Evolutionary conservation across 2,797 vertebrate genomes (phyloP).

Genomic region (Nyctibius grandis): DNA sequence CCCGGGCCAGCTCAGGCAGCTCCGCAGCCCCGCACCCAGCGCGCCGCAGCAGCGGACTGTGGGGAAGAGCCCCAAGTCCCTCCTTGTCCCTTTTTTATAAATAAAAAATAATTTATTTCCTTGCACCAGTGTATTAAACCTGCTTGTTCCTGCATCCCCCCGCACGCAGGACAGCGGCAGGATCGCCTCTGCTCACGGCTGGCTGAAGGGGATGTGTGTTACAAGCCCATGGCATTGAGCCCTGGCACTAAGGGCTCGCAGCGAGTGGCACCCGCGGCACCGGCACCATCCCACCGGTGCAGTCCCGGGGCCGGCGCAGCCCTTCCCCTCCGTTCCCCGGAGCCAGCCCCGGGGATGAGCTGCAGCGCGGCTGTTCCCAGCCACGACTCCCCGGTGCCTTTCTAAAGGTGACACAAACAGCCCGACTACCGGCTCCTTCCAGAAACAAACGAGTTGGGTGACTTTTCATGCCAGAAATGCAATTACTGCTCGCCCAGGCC

Average conservation of each 20-base stretch:
- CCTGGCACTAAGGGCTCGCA: accelerated
- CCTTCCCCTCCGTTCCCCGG: neutral
- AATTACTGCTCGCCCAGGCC: neutral
- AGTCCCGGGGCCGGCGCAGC: neutral
- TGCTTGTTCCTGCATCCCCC: neutral
- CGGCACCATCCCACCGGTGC: accelerated
- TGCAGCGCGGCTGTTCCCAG: neutral
- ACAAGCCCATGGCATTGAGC: too few species aligned
- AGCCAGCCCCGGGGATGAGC: neutral
- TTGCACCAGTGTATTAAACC: neutral
- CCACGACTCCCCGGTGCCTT: neutral
- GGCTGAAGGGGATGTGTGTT: neutral
- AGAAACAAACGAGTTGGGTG: neutral
- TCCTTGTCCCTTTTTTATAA: too few species aligned
- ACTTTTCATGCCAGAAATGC: conserved; percentile 44
- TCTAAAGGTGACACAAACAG: neutral
- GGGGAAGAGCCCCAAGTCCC: neutral
- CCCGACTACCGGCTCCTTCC: neutral
- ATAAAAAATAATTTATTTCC: neutral
- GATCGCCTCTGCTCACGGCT: accelerated
- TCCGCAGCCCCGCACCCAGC: neutral
- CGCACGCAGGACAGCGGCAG: accelerated
- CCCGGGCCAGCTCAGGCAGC: neutral
- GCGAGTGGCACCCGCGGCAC: accelerated
- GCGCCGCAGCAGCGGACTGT: accelerated